Evolutionary conservation across 53 echinoderm and acorn worm genomes (phyloP).

Genomic region (Patiria pectinifera): DNA sequence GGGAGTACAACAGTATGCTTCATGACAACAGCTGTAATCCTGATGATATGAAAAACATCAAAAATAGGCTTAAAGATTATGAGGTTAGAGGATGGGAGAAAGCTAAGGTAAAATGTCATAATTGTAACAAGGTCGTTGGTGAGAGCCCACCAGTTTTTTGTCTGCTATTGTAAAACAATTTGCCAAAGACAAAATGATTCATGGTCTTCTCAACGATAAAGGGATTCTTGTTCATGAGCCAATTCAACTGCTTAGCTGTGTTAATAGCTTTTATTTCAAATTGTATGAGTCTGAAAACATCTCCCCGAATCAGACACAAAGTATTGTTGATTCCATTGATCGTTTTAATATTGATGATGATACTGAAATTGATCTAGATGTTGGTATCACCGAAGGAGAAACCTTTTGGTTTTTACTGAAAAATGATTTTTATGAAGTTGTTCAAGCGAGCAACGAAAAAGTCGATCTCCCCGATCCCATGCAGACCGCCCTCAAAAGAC

Average conservation of each 20-base stretch:
- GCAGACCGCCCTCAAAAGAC: neutral
- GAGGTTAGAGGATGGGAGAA: conserved; percentile 13
- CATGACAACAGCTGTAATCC: neutral
- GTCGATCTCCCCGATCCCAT: neutral
- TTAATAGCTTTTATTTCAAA: too few species aligned
- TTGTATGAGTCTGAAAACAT: too few species aligned
- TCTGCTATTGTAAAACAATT: neutral
- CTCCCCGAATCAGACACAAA: too few species aligned
- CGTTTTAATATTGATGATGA: neutral
- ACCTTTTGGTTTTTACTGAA: neutral
- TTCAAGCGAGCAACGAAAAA: neutral
- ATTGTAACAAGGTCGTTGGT: neutral
- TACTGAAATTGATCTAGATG: too few species aligned
- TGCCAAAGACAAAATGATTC: neutral
- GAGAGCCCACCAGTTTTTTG: conserved; percentile 5
- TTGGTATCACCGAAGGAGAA: neutral
- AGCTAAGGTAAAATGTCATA: neutral
- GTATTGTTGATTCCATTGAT: neutral
- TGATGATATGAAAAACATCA: neutral
- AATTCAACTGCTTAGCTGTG: too few species aligned
- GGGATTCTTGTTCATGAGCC: too few species aligned
- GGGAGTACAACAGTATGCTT: neutral
- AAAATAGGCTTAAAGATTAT: neutral
- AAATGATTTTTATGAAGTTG: neutral
- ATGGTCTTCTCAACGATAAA: too few species aligned